Evolutionary conservation across 2,113 vertebrate species (phyloP).

Genomic region (Gymnarchus niloticus): DNA sequence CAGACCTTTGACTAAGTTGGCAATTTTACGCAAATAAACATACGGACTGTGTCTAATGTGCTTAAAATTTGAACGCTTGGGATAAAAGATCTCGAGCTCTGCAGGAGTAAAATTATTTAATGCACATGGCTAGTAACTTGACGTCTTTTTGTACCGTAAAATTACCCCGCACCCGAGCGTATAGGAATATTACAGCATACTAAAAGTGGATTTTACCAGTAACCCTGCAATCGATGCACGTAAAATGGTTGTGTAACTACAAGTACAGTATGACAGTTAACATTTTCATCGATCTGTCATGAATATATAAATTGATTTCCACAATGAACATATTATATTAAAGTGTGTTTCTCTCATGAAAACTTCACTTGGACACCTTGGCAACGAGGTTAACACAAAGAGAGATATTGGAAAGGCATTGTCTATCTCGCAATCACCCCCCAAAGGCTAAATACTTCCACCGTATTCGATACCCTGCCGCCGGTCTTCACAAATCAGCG

Average conservation of each 20-base stretch:
- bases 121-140: neutral
- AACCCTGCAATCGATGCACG: neutral
- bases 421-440: neutral
- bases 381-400: neutral
- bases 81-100: neutral
- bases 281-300: neutral
- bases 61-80: too few species aligned
- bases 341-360: too few species aligned
- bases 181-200: neutral
- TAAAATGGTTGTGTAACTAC: neutral
- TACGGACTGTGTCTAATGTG: too few species aligned
- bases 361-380: neutral
- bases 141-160: neutral
- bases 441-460: neutral
- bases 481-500: conserved; percentile 51
- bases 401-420: neutral
- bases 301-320: neutral
- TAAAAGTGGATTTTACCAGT: neutral
- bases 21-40: neutral
- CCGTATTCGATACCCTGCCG: neutral
- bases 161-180: neutral
- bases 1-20: neutral
- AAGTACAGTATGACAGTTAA: neutral
- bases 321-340: neutral
- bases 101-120: too few species aligned